Percentiles rank a stretch among this genome's conserved stretches.
phyloP scores from a whole-genome alignment of 2,113 vertebrate species.

The Rattus norvegicus region GRCr8 NC_086035.1:33354001-33354500 shows the following conservation, averaged over 20 bases:
- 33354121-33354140: neutral
- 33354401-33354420: neutral
- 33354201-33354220: rapidly evolving
- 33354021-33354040: neutral
- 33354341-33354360: neutral
- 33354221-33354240: rapidly evolving
- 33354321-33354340: neutral
- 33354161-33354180: neutral
- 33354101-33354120: neutral
- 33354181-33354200: neutral
- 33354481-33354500: neutral
- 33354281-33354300: neutral
- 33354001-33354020: neutral
- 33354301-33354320: neutral
- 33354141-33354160: neutral
- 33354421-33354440: neutral
- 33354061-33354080: too few species aligned
- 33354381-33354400: neutral
- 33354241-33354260: neutral
- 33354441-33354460: neutral
- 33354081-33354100: rapidly evolving
- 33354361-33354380: neutral
- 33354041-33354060: neutral
- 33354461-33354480: too few species aligned
- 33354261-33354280: too few species aligned